A percentile compares a stretch with the other conserved stretches of the same genome.
These are phyloP conservation scores for Chelon labrosus DNA, from an alignment of 2,797 vertebrate species.

Conservation along the genomic window DNA sequence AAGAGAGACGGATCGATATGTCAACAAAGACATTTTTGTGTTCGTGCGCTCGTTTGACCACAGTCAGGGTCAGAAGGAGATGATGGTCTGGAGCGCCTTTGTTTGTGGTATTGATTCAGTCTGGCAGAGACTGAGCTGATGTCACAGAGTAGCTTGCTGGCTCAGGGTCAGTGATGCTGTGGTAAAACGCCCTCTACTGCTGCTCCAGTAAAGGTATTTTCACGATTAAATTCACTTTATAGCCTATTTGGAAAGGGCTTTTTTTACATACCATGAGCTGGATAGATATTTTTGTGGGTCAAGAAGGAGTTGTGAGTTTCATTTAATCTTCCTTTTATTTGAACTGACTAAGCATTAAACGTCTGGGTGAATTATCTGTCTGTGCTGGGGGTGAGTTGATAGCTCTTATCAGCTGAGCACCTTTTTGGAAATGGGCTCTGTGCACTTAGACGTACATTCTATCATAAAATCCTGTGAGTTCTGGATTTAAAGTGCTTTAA, in stretches of 20 bases:
- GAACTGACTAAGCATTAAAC: slow-evolving; percentile 3
- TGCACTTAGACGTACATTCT: slow-evolving; percentile 10
- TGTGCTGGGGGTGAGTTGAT: slow-evolving; percentile 17
- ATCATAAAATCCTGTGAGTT: background rate
- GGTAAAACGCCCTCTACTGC: slow-evolving; percentile 55
- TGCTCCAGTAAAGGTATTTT: background rate
- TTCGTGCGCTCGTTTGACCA: slow-evolving; percentile 25
- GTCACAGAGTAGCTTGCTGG: slow-evolving; percentile 20
- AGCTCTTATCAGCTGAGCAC: slow-evolving; percentile 28
- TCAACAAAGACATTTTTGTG: slow-evolving; percentile 33
- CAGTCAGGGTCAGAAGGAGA: slow-evolving; percentile 45
- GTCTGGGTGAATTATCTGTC: slow-evolving; percentile 11
- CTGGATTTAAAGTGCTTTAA: slow-evolving; percentile 34
- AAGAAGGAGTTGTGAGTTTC: background rate
- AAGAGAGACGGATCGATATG: slow-evolving; percentile 49
- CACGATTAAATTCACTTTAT: background rate
- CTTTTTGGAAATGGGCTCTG: slow-evolving; percentile 13
- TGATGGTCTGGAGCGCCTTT: slow-evolving; percentile 43
- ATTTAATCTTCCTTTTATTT: background rate
- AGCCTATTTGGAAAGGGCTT: background rate
- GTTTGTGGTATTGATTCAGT: slow-evolving; percentile 57
- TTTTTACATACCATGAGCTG: background rate
- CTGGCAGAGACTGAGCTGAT: slow-evolving; percentile 28
- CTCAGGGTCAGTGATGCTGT: slow-evolving; percentile 21
- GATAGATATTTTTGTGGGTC: background rate